These are phyloP conservation scores for Pteruthius melanotis DNA, from an alignment of 2,113 vertebrate species.

Conservation along the genomic window DNA sequence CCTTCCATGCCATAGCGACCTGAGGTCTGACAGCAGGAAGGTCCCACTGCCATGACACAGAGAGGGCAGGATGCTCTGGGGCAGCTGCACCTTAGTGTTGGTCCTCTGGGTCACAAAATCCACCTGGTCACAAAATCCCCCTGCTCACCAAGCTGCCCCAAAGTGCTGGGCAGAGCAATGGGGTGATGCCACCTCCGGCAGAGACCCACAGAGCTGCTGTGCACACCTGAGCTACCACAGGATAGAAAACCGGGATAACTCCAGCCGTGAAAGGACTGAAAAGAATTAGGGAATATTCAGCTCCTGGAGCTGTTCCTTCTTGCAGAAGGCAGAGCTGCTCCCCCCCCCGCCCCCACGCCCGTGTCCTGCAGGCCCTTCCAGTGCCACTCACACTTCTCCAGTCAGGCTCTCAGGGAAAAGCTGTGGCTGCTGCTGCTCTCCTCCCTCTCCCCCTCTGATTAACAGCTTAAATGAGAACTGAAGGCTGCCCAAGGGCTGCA, in stretches of 20 bases:
- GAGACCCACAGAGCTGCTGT: not conserved
- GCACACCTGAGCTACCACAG: not conserved
- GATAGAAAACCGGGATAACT: not conserved
- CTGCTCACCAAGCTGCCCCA: not conserved
- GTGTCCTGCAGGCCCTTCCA: not conserved
- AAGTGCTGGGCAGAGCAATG: not conserved
- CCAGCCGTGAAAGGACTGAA: not conserved
- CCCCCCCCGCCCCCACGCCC: not conserved
- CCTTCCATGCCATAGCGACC: accelerated
- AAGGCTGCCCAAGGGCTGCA: constrained; percentile 49
- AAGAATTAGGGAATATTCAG: not conserved
- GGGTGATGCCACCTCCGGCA: not conserved
- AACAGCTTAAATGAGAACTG: constrained; percentile 39
- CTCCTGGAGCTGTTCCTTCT: not conserved
- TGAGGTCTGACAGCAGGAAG: not conserved
- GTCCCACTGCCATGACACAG: accelerated
- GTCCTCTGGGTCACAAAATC: too few species aligned
- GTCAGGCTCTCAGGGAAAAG: not conserved
- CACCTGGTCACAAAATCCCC: not conserved
- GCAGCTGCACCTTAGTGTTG: not conserved
- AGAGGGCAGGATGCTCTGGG: not conserved
- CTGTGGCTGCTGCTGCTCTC: not conserved
- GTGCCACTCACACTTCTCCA: not conserved
- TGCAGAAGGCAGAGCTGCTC: not conserved
- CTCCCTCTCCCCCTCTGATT: not conserved